Evolutionary conservation across 1,140 invertebrate genomes (phyloP).

Genomic region (Globodera rostochiensis): DNA sequence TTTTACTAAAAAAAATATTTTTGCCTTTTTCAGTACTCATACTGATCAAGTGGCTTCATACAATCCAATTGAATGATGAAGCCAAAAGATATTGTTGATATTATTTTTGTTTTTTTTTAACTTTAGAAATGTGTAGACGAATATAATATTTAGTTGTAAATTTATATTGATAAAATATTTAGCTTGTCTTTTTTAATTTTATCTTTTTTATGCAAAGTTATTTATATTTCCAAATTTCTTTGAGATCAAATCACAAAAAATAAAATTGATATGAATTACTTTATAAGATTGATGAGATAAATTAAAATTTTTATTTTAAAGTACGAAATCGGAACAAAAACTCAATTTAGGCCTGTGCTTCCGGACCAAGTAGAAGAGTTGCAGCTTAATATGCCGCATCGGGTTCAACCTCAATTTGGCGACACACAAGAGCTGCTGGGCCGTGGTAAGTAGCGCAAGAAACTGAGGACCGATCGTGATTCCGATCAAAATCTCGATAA

Average conservation of each 20-base stretch:
- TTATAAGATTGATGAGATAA: background rate
- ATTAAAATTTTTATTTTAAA: background rate
- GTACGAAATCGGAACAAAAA: background rate
- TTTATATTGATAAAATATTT: background rate
- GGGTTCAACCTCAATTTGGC: slow-evolving; percentile 44
- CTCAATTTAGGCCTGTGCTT: slow-evolving; percentile 56
- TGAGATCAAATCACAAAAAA: no score
- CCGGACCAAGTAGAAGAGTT: slow-evolving; percentile 57
- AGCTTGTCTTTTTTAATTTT: background rate
- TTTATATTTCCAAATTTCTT: no score
- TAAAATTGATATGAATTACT: background rate
- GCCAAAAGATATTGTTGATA: background rate
- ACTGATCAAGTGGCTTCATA: slow-evolving; percentile 60
- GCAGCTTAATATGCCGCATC: slow-evolving; percentile 44
- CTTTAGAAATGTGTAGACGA: background rate
- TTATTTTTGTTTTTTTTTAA: background rate
- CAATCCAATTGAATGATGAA: slow-evolving; percentile 59
- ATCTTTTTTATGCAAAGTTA: background rate
- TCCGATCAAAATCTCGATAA: no score
- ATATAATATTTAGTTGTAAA: no score
- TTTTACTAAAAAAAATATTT: background rate
- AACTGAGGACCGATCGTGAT: no score
- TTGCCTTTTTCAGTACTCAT: slow-evolving; percentile 52
- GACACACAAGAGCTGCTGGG: slow-evolving; percentile 51
- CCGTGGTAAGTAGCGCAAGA: background rate